Evolutionary conservation across 1,140 invertebrate genomes (phyloP), one percentile per base, ranked within the genome.

Genomic region (Diabrotica undecimpunctata): DNA sequence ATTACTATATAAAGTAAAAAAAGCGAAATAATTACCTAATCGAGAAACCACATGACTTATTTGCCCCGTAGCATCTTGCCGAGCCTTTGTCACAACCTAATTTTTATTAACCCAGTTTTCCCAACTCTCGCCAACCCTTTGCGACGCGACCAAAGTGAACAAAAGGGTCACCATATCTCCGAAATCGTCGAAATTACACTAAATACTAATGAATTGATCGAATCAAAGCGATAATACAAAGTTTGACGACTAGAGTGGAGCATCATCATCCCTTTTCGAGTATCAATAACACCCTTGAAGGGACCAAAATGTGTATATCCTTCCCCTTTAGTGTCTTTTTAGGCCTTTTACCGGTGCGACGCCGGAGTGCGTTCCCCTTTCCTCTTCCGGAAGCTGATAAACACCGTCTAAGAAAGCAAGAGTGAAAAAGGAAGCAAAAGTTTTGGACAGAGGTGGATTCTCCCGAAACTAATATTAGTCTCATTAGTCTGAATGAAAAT

Each of bases 271-370:
- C 54, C 54, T 55, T 55, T 55, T 35, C 25, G 25, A 57, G 36
- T 57, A 57, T 57, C 55, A 36, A 57, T 37, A 57, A 37, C 55
- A 12, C 55, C 25, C 36, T 38, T 36, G 36, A 57, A 57, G 36
- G 55, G 36, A 57, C 25, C 55, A 37, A 57, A 36, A 57, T 57
- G 55, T 57, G 38, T 57, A 38, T 57, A 57, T 57, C 36, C 55
- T 57, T 57, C 55, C 55, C 55, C 55, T 38, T 37, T 13, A 38
- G 55, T 57, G 36, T 57, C 55, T 57, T 57, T 57, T 57, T 37
- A 12, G 55, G 12, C 55, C 55, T 57, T 57, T 57, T 57, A 57
- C 55, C 55, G 55, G 25, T 57, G 12, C 38, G 12, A 37, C 25
- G 55, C 8, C 35, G 37, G 55, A 57, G 14, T 37, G n/a, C n/a